Evolutionary conservation across 1,140 invertebrate genomes (phyloP).

Genomic region (Lucilia sericata): DNA sequence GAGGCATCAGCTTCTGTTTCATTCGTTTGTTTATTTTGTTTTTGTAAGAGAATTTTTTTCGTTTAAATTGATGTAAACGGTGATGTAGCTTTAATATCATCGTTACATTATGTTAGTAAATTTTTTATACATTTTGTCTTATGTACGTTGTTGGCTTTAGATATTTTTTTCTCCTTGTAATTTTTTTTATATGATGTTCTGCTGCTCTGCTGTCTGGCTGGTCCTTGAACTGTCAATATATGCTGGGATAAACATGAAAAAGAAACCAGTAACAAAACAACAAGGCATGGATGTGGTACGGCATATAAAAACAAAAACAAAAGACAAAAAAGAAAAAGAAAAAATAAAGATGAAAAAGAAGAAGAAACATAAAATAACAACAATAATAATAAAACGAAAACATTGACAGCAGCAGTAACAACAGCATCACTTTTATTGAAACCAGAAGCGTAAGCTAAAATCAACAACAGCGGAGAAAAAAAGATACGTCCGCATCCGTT

Average conservation of each 20-base stretch:
- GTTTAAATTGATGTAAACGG: not conserved
- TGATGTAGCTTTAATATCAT: slow-evolving; percentile 11
- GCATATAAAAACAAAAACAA: slow-evolving; percentile 28
- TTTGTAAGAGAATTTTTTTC: not conserved
- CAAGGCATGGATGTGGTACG: not conserved
- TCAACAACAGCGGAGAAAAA: not conserved
- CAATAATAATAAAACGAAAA: slow-evolving; percentile 10
- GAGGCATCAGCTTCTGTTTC: not conserved
- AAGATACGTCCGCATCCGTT: slow-evolving; percentile 24
- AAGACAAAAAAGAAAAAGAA: not conserved
- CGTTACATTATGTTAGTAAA: slow-evolving; percentile 31
- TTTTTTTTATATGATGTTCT: slow-evolving; percentile 33
- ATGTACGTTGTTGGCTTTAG: slow-evolving; percentile 30
- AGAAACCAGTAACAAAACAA: slow-evolving; percentile 32
- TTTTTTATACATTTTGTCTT: slow-evolving; percentile 40
- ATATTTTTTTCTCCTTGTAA: not conserved
- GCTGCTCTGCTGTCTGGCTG: slow-evolving; percentile 42
- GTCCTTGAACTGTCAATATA: slow-evolving; percentile 52
- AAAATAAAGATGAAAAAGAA: not conserved
- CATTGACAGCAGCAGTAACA: not conserved
- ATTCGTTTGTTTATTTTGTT: not conserved
- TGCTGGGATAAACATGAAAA: not conserved
- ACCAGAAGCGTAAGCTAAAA: slow-evolving; percentile 27
- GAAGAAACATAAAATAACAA: slow-evolving; percentile 19
- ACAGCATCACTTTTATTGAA: slow-evolving; percentile 12